Percentiles rank a stretch among this genome's conserved stretches.
phyloP scores from a whole-genome alignment of 2,113 vertebrate genomes.

The Malurus melanocephalus region DNA sequence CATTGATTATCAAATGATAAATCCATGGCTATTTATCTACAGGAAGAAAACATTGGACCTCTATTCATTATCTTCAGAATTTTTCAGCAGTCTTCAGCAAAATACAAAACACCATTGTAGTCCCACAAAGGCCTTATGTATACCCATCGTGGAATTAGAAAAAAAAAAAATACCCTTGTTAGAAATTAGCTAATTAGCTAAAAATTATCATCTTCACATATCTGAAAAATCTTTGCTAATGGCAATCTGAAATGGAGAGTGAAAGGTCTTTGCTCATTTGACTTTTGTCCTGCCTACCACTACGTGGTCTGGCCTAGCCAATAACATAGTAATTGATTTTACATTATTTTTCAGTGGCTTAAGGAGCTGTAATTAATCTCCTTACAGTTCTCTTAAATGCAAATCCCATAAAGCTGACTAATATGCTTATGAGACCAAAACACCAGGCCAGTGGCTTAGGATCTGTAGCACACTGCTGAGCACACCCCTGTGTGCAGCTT shows the following conservation, averaged over 20 bases:
- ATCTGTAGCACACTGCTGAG: neutral
- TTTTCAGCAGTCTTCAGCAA: conserved; percentile 18
- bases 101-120: conserved; percentile 3
- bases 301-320: neutral
- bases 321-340: conserved; percentile 38
- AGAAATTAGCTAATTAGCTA: conserved; percentile 2
- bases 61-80: conserved; percentile 14
- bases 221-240: neutral
- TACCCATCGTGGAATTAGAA: neutral
- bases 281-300: neutral
- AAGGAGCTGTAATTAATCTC: conserved; percentile 49
- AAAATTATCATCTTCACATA: neutral
- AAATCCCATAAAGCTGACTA: conserved; percentile 43
- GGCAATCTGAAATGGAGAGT: neutral
- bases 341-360: conserved; percentile 23
- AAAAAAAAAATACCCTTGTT: neutral
- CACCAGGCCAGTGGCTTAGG: neutral
- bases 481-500: neutral
- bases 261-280: neutral
- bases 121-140: conserved; percentile 12
- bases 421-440: conserved; percentile 49
- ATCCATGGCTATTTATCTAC: conserved; percentile 26
- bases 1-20: conserved; percentile 31
- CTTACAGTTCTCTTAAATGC: conserved; percentile 33
- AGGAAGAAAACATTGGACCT: conserved; percentile 15